Conservation (phyloP, 1,140 invertebrate genomes). For the Pinna nobilis region DNA sequence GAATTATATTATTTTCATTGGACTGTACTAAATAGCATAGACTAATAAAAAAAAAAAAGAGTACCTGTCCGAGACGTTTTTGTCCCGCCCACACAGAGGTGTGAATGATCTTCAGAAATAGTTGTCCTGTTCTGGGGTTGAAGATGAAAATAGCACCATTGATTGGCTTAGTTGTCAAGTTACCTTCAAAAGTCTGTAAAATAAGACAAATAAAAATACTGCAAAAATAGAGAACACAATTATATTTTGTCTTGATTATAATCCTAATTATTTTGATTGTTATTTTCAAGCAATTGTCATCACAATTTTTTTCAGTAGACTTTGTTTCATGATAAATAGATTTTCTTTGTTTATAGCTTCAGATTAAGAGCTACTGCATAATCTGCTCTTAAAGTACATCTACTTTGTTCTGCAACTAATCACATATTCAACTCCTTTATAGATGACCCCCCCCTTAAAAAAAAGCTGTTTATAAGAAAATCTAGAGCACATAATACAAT, state of each 20-base stretch:
- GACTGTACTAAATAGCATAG: too few species aligned
- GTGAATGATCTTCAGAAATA: constrained; percentile 99
- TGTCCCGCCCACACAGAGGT: constrained; percentile 99
- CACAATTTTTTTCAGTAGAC: background rate
- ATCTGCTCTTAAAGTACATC: too few species aligned
- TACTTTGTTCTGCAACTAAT: too few species aligned
- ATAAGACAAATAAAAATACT: background rate
- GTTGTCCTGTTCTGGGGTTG: constrained; percentile 99
- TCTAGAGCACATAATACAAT: too few species aligned
- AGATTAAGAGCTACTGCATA: too few species aligned
- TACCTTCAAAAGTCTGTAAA: constrained; percentile 95
- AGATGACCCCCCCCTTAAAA: too few species aligned
- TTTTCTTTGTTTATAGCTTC: too few species aligned
- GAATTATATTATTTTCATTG: background rate
- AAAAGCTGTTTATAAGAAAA: too few species aligned
- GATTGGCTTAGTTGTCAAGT: constrained; percentile 99
- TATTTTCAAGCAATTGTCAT: background rate
- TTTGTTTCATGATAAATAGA: too few species aligned
- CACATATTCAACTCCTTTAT: too few species aligned
- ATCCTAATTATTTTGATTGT: too few species aligned
- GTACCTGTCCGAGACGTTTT: constrained; percentile 79
- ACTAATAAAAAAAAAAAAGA: background rate
- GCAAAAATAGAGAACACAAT: background rate
- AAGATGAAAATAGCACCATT: constrained; percentile 99
- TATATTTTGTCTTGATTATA: too few species aligned